Base-by-base conservation (phyloP, 2,797 vertebrate genomes). In the Margarornis squamiger region DNA sequence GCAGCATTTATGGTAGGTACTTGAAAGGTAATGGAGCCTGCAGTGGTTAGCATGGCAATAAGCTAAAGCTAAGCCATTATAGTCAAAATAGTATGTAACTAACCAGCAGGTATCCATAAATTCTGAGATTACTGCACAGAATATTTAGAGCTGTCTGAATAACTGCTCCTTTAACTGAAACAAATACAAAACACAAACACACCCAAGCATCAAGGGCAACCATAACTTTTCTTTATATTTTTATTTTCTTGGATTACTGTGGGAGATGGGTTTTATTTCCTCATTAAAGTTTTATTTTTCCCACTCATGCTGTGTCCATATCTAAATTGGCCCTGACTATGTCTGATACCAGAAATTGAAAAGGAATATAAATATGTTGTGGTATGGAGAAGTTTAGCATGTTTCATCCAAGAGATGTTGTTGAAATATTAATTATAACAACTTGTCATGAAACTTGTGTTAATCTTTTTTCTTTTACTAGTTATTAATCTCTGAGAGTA, bases 1-100 rank as follows among this genome's bases (percentile, higher is more conserved):
- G 36, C 48, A 86, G 24, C 49, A 16, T 93, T 95, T 91, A 79
- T 2, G 3, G 63, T 5, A 20, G 30, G 52, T 86, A 22, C 73
- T 95, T 91, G 80, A 48, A 74, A 88, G 52, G 88, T 73, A 94
- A 96, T 82, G 88, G 86, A 74, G 78, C 84, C 66, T 94, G 82
- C 72, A 82, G 74, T 54, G 55, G 88, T 86, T 93, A 93, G 85
- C 59, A 75, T 48, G 86, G 85, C 57, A 84, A 77, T 92, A 92
- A 86, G 30, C 30, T 81, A 49, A 48, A 84, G 70, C 39, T 51
- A 89, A 93, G 62, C 39, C 38, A 32, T 86, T 79, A 65, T 74
- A 71, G 72, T 86, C 76, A 84, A 68, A 91, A 82, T 45, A 70
- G 27, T 67, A 48, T 30, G 43, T 46, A 68, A 36, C 78, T 59